Conservation (phyloP, 1,140 invertebrate species). For the Amyelois transitella region DNA sequence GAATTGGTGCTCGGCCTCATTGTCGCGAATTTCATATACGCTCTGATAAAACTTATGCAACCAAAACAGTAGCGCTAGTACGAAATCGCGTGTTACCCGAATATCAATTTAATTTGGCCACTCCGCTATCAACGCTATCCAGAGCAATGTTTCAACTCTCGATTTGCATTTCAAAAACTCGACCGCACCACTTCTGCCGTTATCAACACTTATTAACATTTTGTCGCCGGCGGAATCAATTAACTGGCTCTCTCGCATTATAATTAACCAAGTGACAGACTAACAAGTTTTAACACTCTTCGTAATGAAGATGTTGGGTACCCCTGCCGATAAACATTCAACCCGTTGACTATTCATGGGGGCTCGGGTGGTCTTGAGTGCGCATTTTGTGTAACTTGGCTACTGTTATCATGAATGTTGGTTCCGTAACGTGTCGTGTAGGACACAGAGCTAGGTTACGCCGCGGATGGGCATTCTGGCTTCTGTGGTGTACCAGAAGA, state of each 20-base stretch:
- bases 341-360: constrained; percentile 26
- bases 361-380: constrained; percentile 13
- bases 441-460: too few species aligned
- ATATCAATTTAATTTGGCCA: constrained; percentile 41
- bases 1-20: too few species aligned
- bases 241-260: constrained; percentile 56
- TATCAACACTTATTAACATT: constrained; percentile 66
- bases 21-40: too few species aligned
- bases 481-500: too few species aligned
- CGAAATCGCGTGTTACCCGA: constrained; percentile 37
- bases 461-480: too few species aligned
- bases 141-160: constrained; percentile 42
- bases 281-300: constrained; percentile 68
- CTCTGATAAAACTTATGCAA: too few species aligned
- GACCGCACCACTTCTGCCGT: constrained; percentile 29
- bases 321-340: constrained; percentile 27
- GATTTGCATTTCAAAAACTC: constrained; percentile 62
- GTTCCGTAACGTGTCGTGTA: too few species aligned
- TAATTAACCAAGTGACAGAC: constrained; percentile 66
- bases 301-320: constrained; percentile 66
- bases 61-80: constrained; percentile 13
- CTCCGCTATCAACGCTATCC: constrained; percentile 42
- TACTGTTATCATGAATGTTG: too few species aligned
- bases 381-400: background rate
- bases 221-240: constrained; percentile 64